Evolutionary conservation across 2,113 vertebrate genomes (phyloP), one percentile per base, ranked within the genome.

Genomic region (Nothobranchius kuhntae): DNA sequence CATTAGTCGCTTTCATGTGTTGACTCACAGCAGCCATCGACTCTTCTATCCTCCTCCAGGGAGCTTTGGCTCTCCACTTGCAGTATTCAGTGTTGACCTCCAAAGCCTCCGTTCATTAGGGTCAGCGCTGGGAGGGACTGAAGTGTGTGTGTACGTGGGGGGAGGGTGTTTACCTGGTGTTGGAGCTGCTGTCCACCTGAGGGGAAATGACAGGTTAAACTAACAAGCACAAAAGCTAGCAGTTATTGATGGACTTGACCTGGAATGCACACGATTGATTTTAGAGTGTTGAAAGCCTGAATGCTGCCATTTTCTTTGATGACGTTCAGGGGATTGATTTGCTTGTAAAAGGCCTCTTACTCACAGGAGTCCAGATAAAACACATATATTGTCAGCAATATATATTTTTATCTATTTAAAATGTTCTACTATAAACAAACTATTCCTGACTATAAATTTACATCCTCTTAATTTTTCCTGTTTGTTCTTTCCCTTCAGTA

Each of bases 71-170:
- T 67, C 47, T 46, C 21, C 8, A 51, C 61, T 21, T 44, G 55
- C 53, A 47, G 61, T 53, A 55, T 54, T 65, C 51, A 17, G 62
- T 69, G 53, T 65, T 52, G 67, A 61, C 55, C 69, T 21, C 54
- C 66, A 84, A 83, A 91, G 73, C 69, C 73, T 35, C 53, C 13
- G 2, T 70, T 87, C 73, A 81, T 83, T 75, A 75, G 62, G 46
- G 68, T 78, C 61, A 59, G 35, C 4, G 50, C 62, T 14, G 46
- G 54, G 50, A 40, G 24, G 50, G 75, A 53, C 45, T 77, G 61
- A 71, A 30, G 61, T 44, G 30, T 30, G 30, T 30, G 30, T 30
- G 30, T 30, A 4, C 4, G 30, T 30, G 30, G 30, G 47, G 46
- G 48, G 55, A 52, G 30, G 24, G n/a, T 80, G 61, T 86, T 82